phyloP scores from a whole-genome alignment of 2,113 vertebrate genomes.

The Sakesphorus luctuosus region DNA sequence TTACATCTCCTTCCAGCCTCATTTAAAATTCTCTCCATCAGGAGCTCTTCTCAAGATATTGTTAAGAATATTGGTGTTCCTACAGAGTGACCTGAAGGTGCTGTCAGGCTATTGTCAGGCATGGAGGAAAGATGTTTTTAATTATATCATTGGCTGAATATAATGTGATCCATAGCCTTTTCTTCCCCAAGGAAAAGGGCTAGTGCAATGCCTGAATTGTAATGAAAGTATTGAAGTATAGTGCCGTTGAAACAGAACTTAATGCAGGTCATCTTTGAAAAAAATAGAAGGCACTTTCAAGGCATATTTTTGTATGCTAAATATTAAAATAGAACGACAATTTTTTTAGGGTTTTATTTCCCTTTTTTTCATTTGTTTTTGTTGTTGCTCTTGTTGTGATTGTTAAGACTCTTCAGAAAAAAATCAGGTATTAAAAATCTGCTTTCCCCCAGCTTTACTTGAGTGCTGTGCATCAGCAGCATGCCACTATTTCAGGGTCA shows the following conservation, averaged over 20 bases:
- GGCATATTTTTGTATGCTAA: not conserved
- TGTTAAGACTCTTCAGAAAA: not conserved
- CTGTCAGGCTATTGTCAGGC: not conserved
- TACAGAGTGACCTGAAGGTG: not conserved
- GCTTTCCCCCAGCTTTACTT: not conserved
- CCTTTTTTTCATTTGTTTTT: not conserved
- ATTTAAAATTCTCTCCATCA: slow-evolving; percentile 2
- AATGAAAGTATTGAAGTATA: not conserved
- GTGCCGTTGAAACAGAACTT: not conserved
- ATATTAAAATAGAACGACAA: not conserved
- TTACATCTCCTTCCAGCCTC: not conserved
- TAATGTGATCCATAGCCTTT: not conserved
- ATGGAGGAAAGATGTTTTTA: not conserved
- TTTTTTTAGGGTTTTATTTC: not conserved
- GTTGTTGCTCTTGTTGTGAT: not conserved
- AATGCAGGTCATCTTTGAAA: not conserved
- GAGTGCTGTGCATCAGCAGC: not conserved
- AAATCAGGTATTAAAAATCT: not conserved
- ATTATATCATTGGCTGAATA: not conserved
- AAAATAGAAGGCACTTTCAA: not conserved
- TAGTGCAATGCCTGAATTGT: not conserved
- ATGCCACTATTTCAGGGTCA: not conserved
- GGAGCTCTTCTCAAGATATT: not conserved
- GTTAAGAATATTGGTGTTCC: not conserved
- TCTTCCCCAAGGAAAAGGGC: not conserved